These are phyloP conservation scores for Sylvietta virens DNA, from an alignment of 2,113 vertebrate species.

Conservation along the genomic window DNA sequence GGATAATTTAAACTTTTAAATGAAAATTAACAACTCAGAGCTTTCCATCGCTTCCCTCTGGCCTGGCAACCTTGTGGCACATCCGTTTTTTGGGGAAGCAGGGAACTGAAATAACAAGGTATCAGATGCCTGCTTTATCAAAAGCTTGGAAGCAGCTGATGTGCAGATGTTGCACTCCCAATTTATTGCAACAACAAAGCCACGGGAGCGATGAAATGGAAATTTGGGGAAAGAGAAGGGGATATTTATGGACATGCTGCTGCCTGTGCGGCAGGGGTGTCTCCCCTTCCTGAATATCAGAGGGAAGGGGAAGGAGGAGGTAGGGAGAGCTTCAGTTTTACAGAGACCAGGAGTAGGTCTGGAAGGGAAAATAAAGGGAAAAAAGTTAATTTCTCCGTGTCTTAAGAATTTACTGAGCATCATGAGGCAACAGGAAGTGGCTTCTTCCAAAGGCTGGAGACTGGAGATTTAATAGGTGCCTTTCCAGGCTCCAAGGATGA, in stretches of 20 bases:
- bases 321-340: neutral
- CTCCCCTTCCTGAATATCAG: neutral
- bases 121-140: constrained; percentile 25
- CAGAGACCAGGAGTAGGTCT: neutral
- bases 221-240: neutral
- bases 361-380: neutral
- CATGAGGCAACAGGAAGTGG: rapidly evolving
- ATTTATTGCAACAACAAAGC: constrained; percentile 40
- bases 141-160: constrained; percentile 25
- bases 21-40: neutral
- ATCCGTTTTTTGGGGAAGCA: neutral
- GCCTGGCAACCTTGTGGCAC: neutral
- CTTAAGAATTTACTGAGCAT: neutral
- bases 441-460: neutral
- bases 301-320: neutral
- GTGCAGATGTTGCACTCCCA: neutral
- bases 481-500: rapidly evolving
- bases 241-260: neutral
- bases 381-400: neutral
- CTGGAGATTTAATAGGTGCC: neutral
- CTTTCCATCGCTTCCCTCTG: neutral
- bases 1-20: neutral
- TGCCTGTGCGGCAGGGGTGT: neutral
- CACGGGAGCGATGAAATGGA: neutral
- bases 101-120: neutral